Evolutionary conservation across 2,888 invertebrate genomes (phyloP), one percentile per base, ranked within the genome.

Genomic region (Oligia latruncula): DNA sequence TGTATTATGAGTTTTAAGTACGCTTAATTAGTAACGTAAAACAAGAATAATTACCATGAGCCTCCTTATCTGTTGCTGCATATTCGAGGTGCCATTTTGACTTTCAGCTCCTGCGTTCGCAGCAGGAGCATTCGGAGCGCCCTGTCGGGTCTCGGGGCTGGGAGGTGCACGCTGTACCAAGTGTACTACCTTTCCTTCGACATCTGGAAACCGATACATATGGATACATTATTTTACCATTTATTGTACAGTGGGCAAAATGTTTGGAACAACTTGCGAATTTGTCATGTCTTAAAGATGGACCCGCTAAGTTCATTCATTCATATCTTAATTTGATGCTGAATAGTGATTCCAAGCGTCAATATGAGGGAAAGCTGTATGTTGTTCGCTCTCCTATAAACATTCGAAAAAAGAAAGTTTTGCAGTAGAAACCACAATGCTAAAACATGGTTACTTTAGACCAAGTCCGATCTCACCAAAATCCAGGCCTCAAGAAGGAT

Each of bases 121-220:
- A 71, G 52, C 71, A 58, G 81, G 70, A 92, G 92, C 62, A 60
- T 83, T 72, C 0, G 82, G 71, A 35, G 83, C 81, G 17, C 70
- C 66, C 13, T 70, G 81, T 4, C 89, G 86, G n/a, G 60, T 15
- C 65, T 89, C 89, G 78, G 90, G 70, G 62, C 92, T 88, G 1
- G 99, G 99, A 0, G 99, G 99, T 8, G 98, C 98, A 49, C 99
- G 97, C 94, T 99, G 98, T 35, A 99, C 99, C 93, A 99, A 97
- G 94, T 99, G 99, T 75, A 99, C 98, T 58, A 99, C 99, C 96
- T 99, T 99, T 2, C 99, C 99, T 93, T 98, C 97, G 46, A 99
- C 98, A 97, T 98, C 99, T 98, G 79, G 6, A 49, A 20, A 75
- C 35, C 73, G 58, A 58, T 6, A 76, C 0, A 60, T 9, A 58